These are phyloP conservation scores for Daktulosphaira vitifoliae DNA, from an alignment of 1,140 invertebrate genomes.

Conservation along the genomic window DNA sequence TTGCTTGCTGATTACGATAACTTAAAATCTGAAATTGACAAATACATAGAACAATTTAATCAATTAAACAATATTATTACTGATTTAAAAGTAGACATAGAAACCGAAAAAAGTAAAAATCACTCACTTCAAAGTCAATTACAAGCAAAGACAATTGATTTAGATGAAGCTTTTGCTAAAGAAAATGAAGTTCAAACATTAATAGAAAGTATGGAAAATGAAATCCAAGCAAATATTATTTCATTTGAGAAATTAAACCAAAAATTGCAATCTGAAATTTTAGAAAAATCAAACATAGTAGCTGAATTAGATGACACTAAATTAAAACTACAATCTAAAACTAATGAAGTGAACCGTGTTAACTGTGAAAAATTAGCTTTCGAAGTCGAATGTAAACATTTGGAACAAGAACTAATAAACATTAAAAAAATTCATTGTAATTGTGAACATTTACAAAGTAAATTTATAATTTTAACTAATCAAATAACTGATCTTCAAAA, in stretches of 20 bases:
- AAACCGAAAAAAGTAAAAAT: not conserved
- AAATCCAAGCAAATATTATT: not conserved
- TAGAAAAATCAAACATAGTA: not conserved
- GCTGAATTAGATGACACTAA: not conserved
- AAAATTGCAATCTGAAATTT: not conserved
- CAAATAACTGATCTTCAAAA: not conserved
- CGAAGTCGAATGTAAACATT: not conserved
- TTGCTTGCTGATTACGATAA: not conserved
- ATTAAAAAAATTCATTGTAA: not conserved
- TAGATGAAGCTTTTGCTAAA: not conserved
- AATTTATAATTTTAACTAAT: not conserved
- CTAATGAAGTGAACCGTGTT: not conserved
- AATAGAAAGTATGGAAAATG: conserved; percentile 1
- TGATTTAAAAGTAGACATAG: not conserved
- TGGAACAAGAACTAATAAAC: too few species aligned
- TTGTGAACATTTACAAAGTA: not conserved
- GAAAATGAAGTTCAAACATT: not conserved
- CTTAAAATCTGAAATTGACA: not conserved
- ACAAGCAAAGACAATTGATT: not conserved
- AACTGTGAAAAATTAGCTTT: too few species aligned
- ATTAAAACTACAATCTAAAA: not conserved
- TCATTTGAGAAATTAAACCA: not conserved
- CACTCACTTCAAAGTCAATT: not conserved
- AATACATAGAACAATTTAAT: not conserved
- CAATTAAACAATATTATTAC: not conserved